Percentiles rank a stretch among this genome's conserved stretches.
Evolutionary conservation across 64 coral and sea anemone genomes (phyloP).

Genomic region (Stichodactyla mertensii): DNA sequence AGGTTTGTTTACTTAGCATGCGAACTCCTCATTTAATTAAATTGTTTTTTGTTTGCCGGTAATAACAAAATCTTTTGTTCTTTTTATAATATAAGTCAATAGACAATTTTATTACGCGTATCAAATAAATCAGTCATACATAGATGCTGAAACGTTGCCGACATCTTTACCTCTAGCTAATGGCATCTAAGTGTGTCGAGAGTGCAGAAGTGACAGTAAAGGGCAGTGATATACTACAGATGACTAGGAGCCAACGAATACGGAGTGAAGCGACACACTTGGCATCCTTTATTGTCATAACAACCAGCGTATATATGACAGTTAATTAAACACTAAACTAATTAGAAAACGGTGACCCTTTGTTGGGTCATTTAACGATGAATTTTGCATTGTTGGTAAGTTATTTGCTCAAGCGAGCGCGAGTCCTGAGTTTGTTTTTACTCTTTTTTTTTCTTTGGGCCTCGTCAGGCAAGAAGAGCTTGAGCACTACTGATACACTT

Average conservation of each 20-base stretch:
- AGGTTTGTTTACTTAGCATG: slow-evolving; percentile 84
- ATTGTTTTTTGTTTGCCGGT: slow-evolving; percentile 33
- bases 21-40: slow-evolving; percentile 93
- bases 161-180: background rate
- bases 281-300: slow-evolving; percentile 8
- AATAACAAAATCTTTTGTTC: slow-evolving; percentile 37
- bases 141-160: background rate
- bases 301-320: slow-evolving; percentile 6
- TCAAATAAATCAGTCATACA: background rate
- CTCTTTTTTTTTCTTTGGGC: background rate
- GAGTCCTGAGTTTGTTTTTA: background rate
- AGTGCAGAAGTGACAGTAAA: background rate
- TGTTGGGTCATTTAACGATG: slow-evolving; percentile 29
- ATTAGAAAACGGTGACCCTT: slow-evolving; percentile 21
- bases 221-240: background rate
- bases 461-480: background rate
- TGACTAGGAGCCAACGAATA: background rate
- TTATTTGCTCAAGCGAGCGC: background rate
- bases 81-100: slow-evolving; percentile 2
- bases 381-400: background rate
- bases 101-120: background rate
- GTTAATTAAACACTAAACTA: slow-evolving; percentile 21
- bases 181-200: background rate
- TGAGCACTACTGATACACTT: background rate
- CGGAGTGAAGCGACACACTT: background rate